Conservation (phyloP, 2,888 invertebrate genomes). For the Cheilosia grossa region DNA sequence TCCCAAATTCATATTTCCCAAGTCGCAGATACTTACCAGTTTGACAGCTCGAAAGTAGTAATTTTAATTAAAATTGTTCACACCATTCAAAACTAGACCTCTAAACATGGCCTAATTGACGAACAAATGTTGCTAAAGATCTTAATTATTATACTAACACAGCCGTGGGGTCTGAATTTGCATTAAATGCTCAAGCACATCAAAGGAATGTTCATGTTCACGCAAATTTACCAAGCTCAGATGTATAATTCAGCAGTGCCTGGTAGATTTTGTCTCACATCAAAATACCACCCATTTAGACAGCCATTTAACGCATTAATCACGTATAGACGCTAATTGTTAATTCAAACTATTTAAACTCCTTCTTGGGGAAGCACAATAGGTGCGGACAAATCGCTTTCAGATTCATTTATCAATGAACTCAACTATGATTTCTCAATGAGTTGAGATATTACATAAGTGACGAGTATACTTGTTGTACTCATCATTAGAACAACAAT, state of each 20-base stretch:
- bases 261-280: neutral
- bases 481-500: neutral
- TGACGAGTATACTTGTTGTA: neutral
- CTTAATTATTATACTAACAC: too few species aligned
- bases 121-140: too few species aligned
- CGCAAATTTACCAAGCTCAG: neutral
- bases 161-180: too few species aligned
- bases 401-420: constrained; percentile 29
- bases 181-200: too few species aligned
- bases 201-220: neutral
- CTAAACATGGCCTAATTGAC: too few species aligned
- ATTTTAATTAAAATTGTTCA: too few species aligned
- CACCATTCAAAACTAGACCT: too few species aligned
- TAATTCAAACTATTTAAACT: constrained; percentile 9
- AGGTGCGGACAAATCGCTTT: constrained; percentile 10
- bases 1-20: too few species aligned
- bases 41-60: too few species aligned
- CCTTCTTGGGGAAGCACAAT: neutral
- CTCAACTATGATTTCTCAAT: constrained; percentile 20
- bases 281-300: constrained; percentile 2
- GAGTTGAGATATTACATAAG: constrained; percentile 7
- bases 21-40: too few species aligned
- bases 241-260: neutral
- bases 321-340: constrained; percentile 27
- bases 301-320: constrained; percentile 31